Conservation (phyloP, 2,888 invertebrate genomes). For the Nudaria mundana region DNA sequence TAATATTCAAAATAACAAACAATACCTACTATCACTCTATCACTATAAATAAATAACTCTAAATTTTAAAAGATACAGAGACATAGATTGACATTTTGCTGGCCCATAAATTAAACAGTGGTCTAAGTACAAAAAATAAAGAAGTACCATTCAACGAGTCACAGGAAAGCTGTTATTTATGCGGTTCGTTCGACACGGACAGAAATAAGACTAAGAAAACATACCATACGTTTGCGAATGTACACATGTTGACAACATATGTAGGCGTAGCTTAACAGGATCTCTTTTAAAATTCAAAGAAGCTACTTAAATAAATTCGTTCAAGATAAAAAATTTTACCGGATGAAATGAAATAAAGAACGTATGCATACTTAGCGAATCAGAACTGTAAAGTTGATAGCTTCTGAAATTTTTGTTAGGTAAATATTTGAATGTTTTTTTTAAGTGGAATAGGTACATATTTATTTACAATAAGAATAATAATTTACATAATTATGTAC, state of each 20-base stretch:
- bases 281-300: background rate
- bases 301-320: background rate
- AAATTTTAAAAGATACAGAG: too few relatives aligned
- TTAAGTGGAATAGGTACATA: background rate
- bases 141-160: conserved; percentile 49
- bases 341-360: too few relatives aligned
- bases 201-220: conserved; percentile 60
- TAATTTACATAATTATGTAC: too few relatives aligned
- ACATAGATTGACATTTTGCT: conserved; percentile 42
- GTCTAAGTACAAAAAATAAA: conserved; percentile 47
- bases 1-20: too few relatives aligned
- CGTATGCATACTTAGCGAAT: too few relatives aligned
- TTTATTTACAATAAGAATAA: too few relatives aligned
- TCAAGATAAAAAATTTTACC: too few relatives aligned
- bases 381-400: too few relatives aligned
- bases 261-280: conserved; percentile 11
- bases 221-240: conserved; percentile 32
- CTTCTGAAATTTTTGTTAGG: too few relatives aligned
- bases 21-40: too few relatives aligned
- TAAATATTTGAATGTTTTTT: background rate
- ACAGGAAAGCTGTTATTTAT: conserved; percentile 62
- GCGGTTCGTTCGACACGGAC: conserved; percentile 45
- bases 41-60: too few relatives aligned
- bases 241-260: conserved; percentile 36
- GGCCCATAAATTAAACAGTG: conserved; percentile 53